Evolutionary conservation across 2,888 invertebrate genomes (phyloP).

Genomic region (Octonoba sinensis): DNA sequence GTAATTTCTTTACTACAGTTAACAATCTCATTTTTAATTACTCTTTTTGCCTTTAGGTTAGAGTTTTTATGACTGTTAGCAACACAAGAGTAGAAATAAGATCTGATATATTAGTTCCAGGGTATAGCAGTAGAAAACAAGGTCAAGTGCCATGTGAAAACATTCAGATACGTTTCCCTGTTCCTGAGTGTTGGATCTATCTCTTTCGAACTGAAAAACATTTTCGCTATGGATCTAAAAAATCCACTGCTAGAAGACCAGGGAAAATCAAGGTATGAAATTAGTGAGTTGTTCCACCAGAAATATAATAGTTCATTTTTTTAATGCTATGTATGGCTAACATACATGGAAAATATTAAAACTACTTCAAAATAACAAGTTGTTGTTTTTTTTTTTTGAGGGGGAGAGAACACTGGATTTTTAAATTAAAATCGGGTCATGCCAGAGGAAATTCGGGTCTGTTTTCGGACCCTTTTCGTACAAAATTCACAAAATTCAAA

Average conservation of each 20-base stretch:
- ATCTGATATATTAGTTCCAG: slow-evolving; percentile 95
- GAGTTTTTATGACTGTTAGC: slow-evolving; percentile 68
- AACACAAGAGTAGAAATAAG: slow-evolving; percentile 87
- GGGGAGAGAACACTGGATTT: too few relatives aligned
- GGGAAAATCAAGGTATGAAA: slow-evolving; percentile 73
- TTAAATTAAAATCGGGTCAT: too few relatives aligned
- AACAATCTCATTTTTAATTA: neutral
- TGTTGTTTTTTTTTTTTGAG: too few relatives aligned
- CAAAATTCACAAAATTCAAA: too few relatives aligned
- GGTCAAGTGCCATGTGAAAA: slow-evolving; percentile 96
- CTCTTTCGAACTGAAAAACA: slow-evolving; percentile 98
- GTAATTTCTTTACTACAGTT: neutral
- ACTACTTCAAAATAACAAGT: too few relatives aligned
- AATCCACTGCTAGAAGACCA: slow-evolving; percentile 80
- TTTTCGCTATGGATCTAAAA: slow-evolving; percentile 96
- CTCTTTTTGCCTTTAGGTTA: slow-evolving; percentile 50
- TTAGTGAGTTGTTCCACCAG: neutral
- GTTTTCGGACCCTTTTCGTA: too few relatives aligned
- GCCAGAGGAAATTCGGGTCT: too few relatives aligned
- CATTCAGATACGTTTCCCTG: slow-evolving; percentile 94
- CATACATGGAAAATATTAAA: too few relatives aligned
- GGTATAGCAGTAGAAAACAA: slow-evolving; percentile 93
- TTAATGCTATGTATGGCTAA: neutral
- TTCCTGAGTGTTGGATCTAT: slow-evolving; percentile 99
- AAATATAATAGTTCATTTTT: neutral